These are phyloP conservation scores for Fabriciana adippe DNA, from an alignment of 2,888 invertebrate genomes.

Conservation along the genomic window DNA sequence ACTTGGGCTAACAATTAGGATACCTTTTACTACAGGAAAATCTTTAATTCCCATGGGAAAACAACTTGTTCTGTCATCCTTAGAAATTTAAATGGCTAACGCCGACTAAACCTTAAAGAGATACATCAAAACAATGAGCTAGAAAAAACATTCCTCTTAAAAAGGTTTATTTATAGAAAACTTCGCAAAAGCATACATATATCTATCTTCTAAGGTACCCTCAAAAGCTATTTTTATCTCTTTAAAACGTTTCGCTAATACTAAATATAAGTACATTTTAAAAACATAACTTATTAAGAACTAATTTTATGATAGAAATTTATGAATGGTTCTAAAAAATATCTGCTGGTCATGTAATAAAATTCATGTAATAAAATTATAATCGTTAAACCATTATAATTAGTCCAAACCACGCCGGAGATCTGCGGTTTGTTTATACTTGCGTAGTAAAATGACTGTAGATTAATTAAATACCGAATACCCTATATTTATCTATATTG, in stretches of 20 bases:
- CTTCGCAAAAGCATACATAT: neutral
- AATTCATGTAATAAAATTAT: slow-evolving; percentile 20
- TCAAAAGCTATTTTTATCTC: too few relatives aligned
- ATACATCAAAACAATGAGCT: too few relatives aligned
- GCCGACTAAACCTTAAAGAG: too few relatives aligned
- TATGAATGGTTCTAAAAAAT: slow-evolving; percentile 12
- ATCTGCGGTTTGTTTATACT: slow-evolving; percentile 50
- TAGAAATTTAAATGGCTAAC: too few relatives aligned
- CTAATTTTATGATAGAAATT: slow-evolving; percentile 10
- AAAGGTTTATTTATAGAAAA: neutral
- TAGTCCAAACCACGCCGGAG: slow-evolving; percentile 46
- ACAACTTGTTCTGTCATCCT: too few relatives aligned
- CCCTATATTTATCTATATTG: neutral
- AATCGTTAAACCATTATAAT: slow-evolving; percentile 62
- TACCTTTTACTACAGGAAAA: too few relatives aligned
- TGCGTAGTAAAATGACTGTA: slow-evolving; percentile 6
- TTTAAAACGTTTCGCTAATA: neutral
- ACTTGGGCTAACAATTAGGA: too few relatives aligned
- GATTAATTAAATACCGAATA: slow-evolving; percentile 7
- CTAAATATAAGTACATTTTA: neutral
- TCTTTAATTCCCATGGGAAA: too few relatives aligned
- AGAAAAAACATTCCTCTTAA: too few relatives aligned
- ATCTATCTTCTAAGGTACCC: too few relatives aligned
- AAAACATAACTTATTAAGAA: neutral
- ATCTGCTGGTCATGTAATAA: slow-evolving; percentile 8